phyloP scores from a whole-genome alignment of 2,797 vertebrate species.

The Galagoides demidoff region DNA sequence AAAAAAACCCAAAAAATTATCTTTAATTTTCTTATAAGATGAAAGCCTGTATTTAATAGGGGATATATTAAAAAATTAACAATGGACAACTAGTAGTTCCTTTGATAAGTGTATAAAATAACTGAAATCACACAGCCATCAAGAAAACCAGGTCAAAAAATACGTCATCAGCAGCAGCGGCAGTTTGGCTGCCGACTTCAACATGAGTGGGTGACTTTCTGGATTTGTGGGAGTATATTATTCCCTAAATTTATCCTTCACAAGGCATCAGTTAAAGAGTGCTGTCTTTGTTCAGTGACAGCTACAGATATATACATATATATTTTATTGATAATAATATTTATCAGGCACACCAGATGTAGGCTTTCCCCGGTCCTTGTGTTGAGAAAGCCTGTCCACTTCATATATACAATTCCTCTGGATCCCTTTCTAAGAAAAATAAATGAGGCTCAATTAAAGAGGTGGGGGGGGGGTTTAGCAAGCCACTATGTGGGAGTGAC shows the following conservation, averaged over 20 bases:
- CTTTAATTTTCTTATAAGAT: not conserved
- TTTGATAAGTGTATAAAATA: not conserved
- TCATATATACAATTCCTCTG: not conserved
- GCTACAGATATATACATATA: not conserved
- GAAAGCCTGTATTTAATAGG: not conserved
- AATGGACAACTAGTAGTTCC: not conserved
- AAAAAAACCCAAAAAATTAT: not conserved
- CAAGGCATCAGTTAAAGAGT: not conserved
- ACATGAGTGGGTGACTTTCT: not conserved
- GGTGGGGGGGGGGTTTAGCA: not conserved
- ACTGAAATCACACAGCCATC: not conserved
- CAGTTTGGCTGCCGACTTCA: not conserved
- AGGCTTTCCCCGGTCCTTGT: not conserved
- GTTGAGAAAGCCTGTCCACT: not conserved
- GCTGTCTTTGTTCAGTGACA: not conserved
- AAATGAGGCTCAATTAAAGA: not conserved
- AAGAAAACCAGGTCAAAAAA: slow-evolving; percentile 16
- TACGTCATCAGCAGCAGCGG: not conserved
- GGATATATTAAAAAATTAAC: not conserved
- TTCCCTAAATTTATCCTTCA: not conserved
- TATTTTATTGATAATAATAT: not conserved
- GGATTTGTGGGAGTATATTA: not conserved
- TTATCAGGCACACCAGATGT: not conserved
- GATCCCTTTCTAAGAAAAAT: slow-evolving; percentile 1
- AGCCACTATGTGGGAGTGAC: not conserved